Base-by-base conservation (phyloP, 2,888 invertebrate species). In the Phyto melanocephala region DNA sequence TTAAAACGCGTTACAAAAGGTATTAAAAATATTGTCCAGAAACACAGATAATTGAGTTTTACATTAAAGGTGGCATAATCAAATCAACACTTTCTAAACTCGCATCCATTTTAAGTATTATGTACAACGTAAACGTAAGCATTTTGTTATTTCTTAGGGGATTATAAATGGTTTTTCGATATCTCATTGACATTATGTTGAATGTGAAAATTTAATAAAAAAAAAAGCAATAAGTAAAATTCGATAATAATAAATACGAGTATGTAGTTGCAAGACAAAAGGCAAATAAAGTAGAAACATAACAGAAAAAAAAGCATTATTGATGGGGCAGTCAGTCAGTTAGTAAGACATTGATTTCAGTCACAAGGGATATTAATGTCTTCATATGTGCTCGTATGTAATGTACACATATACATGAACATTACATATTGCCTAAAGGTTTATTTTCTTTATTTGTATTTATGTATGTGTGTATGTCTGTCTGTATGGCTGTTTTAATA, bases 161-260 rank as follows among this genome's bases (percentile, higher is more conserved):
- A 72, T 67, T 52, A 52, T 72, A 79, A 79, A 79, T 79, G 79
- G 67, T 67, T 79, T 72, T 72, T 67, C 50, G 60, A 22, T 60
- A 60, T 68, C 52, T 62, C 72, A 67, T 67, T 72, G 79, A 80
- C 79, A 74, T 45, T 60, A 68, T 74, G 67, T 60, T 80, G 42
- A 20, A 67, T 52, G 52, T 24, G 72, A 76, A 58, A 82, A 82
- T 82, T 82, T 62, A 82, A 82, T 82, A 82, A 82, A 82, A 79
- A 82, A 82, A 82, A 79, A 79, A 79, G 71, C 79, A 82, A 82
- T 82, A 82, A 79, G 79, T 47, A 58, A 71, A 79, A 70, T 79
- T 71, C 71, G 67, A 79, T 75, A 79, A 75, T 58, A 77, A 3
- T 5, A 5, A 28, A 71, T 63, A 45, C 60, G 17, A 47, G 24